A percentile compares a stretch with the other conserved stretches of the same genome.
phyloP scores from a whole-genome alignment of 2,113 vertebrate genomes.

The Eleginops maclovinus region DNA sequence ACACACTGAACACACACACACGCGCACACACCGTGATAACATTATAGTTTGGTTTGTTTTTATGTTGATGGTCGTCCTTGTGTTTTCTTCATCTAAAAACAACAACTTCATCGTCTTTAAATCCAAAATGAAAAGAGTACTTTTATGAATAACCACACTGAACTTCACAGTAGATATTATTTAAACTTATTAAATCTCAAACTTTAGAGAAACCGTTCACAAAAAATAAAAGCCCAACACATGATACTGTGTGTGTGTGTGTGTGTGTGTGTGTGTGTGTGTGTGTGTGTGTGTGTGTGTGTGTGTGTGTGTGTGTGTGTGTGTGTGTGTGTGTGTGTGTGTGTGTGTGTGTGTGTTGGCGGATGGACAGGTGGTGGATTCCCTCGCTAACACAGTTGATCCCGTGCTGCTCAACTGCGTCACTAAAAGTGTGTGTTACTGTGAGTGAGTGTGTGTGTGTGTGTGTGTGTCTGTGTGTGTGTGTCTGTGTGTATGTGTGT shows the following conservation, averaged over 20 bases:
- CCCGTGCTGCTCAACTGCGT: conserved; percentile 14
- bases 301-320: neutral
- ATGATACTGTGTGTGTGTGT: neutral
- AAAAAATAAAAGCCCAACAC: conserved; percentile 10
- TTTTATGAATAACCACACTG: neutral
- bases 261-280: neutral
- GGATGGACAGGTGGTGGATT: conserved; percentile 34
- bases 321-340: neutral
- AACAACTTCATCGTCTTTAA: no score
- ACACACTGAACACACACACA: conserved; percentile 83
- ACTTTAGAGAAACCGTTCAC: neutral
- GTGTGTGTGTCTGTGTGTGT: neutral
- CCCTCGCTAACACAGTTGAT: conserved; percentile 21
- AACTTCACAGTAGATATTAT: neutral
- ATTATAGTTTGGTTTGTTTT: no score
- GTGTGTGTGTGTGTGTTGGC: conserved; percentile 4
- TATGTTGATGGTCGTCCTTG: no score
- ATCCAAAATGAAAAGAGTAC: no score
- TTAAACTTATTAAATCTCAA: neutral
- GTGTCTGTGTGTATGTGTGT: conserved; percentile 50
- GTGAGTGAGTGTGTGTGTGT: no score
- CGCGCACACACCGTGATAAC: conserved; percentile 17
- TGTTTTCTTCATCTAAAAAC: no score
- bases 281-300: neutral
- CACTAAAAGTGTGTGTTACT: neutral